Percentiles rank a stretch among this genome's conserved stretches.
phyloP scores from a whole-genome alignment of 2,888 invertebrate species.

The Lycia hirtaria region DNA sequence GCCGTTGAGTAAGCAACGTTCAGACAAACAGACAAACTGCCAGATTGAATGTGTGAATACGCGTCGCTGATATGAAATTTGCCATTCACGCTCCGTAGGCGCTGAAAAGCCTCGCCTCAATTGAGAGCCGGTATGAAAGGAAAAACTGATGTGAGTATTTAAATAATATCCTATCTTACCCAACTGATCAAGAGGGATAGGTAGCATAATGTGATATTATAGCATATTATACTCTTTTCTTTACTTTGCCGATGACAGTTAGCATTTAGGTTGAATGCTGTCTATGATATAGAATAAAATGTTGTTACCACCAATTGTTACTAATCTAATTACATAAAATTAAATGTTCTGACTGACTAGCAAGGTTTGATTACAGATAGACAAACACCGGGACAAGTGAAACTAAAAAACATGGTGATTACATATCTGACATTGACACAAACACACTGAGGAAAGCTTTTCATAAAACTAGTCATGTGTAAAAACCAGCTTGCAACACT shows the following conservation, averaged over 20 bases:
- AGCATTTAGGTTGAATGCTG: no score
- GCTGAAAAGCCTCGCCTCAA: constrained; percentile 13
- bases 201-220: no score
- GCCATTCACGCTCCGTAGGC: constrained; percentile 35
- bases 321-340: no score
- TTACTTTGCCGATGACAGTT: no score
- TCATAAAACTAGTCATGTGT: constrained; percentile 1
- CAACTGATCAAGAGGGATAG: no score
- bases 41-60: constrained; percentile 24
- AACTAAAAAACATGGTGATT: no score
- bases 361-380: no score
- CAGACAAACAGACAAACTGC: background rate
- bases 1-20: background rate
- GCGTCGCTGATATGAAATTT: constrained; percentile 17
- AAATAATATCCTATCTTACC: background rate
- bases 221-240: no score
- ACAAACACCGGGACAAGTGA: no score
- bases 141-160: background rate
- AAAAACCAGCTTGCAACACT: constrained; percentile 21
- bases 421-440: constrained; percentile 11
- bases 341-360: no score
- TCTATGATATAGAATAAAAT: no score
- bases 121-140: background rate
- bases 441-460: constrained; percentile 5
- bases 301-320: no score